A percentile compares a stretch with the other conserved stretches of the same genome.
Evolutionary conservation across 2,888 invertebrate genomes (phyloP).

Genomic region (Drosophila picticornis): DNA sequence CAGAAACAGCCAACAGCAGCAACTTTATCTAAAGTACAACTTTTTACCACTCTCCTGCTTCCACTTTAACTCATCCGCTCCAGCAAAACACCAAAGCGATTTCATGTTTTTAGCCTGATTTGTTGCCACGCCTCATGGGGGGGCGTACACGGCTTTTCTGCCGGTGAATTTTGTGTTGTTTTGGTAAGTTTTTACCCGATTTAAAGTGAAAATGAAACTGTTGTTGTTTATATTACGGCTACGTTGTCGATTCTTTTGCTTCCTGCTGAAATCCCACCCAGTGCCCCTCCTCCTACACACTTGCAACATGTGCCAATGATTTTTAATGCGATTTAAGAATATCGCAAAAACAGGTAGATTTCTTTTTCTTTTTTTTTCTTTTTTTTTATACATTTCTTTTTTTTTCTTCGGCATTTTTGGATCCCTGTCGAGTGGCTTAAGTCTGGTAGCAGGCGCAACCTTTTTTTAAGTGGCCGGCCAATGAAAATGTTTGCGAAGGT

Average conservation of each 20-base stretch:
- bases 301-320: conserved; percentile 68
- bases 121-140: conserved; percentile 32
- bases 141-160: conserved; percentile 11
- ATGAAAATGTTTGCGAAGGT: conserved; percentile 57
- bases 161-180: conserved; percentile 55
- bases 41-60: conserved; percentile 38
- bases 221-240: conserved; percentile 49
- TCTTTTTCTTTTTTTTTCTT: background rate
- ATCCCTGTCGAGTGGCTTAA: conserved; percentile 52
- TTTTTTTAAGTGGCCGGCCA: conserved; percentile 77
- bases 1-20: conserved; percentile 65
- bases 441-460: conserved; percentile 52
- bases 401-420: conserved; percentile 4
- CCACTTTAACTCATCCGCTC: conserved; percentile 1
- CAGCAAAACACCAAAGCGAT: conserved; percentile 41
- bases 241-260: conserved; percentile 31
- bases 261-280: background rate
- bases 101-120: conserved; percentile 57
- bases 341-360: conserved; percentile 37
- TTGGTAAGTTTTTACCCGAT: conserved; percentile 66
- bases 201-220: conserved; percentile 74
- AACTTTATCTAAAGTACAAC: conserved; percentile 76
- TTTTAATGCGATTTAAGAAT: conserved; percentile 79
- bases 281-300: fast-evolving
- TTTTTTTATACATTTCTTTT: background rate